Base-by-base conservation (phyloP, 2,888 invertebrate species). In the Stenurella melanura region DNA sequence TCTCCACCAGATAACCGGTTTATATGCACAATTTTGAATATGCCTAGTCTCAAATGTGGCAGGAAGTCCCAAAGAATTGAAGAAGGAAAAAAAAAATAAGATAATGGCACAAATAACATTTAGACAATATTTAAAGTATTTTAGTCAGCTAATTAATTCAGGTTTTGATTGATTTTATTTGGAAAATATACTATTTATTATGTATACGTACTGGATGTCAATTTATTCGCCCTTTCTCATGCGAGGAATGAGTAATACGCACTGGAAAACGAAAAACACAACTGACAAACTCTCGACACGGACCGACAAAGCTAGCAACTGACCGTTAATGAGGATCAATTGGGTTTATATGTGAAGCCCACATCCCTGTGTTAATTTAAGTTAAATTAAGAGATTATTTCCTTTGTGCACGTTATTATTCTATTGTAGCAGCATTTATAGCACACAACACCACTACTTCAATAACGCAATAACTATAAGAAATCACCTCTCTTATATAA, bases 331-430 rank as follows among this genome's bases (percentile, higher is more conserved):
- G 86, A 88, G 86, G 80, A 80, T 87, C 89, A 89, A 89, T 89
- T 89, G 89, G 87, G 86, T 86, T 89, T 89, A 88, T 89, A 89
- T 89, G 87, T 86, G 87, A 86, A 88, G 87, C 89, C 89, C 89
- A 89, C 89, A 89, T 89, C 89, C 88, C 88, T 87, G 84, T 85
- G 87, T 88, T 88, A 88, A 89, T 89, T 89, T 88, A 89, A 88
- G 86, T 89, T 90, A 89, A 90, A 90, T 90, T 90, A 89, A 90
- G 89, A 90, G 90, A 90, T 90, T 90, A 89, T 89, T 90, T 90
- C 90, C 90, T 90, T 89, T 89, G 88, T 88, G 86, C 88, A 87
- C 86, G 88, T 88, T 88, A 89, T 89, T 89, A 89, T 89, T 88
- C 89, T 89, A 89, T 89, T 89, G 88, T 87, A 79, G 83, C 74